Evolutionary conservation across 2,797 vertebrate genomes (phyloP).

Genomic region (Phylloscopus collybita): DNA sequence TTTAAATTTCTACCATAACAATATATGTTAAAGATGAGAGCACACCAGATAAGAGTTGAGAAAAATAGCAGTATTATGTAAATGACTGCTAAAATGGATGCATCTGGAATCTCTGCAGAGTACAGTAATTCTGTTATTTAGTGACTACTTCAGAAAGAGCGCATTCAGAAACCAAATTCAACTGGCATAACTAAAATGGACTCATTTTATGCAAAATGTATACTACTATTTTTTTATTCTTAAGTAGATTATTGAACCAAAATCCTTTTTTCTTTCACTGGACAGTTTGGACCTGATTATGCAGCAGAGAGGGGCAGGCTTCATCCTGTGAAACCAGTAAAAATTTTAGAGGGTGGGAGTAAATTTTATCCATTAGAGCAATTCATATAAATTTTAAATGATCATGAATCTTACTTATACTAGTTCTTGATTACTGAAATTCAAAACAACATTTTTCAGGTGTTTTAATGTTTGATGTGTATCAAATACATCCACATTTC

Average conservation of each 20-base stretch:
- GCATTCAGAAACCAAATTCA: background rate
- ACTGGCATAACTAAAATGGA: background rate
- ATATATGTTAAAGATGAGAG: background rate
- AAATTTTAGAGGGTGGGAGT: background rate
- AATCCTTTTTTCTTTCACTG: slow-evolving; percentile 18
- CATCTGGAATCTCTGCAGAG: slow-evolving; percentile 26
- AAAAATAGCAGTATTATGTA: slow-evolving; percentile 19
- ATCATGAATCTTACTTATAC: background rate
- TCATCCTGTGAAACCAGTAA: background rate
- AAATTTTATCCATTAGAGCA: background rate
- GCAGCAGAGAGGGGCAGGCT: background rate
- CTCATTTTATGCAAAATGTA: slow-evolving; percentile 26
- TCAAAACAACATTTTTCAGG: background rate
- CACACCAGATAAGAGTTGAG: background rate
- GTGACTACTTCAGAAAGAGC: background rate
- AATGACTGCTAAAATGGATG: slow-evolving; percentile 25
- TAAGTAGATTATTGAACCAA: background rate
- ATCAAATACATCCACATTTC: background rate
- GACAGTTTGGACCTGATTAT: background rate
- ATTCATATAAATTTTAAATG: background rate
- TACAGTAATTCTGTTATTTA: slow-evolving; percentile 5
- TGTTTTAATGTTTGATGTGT: background rate
- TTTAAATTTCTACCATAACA: slow-evolving; percentile 16
- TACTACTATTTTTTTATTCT: background rate
- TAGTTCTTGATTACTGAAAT: background rate